Evolutionary conservation across 2,113 vertebrate species (phyloP).

Genomic region (Zosterops lateralis): DNA sequence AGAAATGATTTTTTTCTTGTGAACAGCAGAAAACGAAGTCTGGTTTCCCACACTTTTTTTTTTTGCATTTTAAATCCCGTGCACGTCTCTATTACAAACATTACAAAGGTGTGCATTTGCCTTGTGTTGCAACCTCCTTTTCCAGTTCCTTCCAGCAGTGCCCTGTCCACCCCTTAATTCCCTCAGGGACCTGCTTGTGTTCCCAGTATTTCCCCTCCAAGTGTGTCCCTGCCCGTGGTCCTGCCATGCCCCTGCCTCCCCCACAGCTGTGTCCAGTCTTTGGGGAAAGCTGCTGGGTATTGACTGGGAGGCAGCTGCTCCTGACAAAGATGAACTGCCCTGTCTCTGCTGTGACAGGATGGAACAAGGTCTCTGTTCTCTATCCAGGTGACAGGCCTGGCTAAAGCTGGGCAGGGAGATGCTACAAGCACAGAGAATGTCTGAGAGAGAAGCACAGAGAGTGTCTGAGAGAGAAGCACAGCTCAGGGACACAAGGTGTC

Average conservation of each 20-base stretch:
- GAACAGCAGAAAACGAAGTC: background rate
- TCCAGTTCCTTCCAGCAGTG: background rate
- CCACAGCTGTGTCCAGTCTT: background rate
- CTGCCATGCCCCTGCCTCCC: background rate
- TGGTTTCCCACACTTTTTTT: background rate
- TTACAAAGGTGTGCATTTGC: background rate
- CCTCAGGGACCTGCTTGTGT: background rate
- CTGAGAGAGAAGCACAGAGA: background rate
- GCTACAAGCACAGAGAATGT: background rate
- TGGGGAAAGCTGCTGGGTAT: background rate
- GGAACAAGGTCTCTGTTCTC: background rate
- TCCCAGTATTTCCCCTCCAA: background rate
- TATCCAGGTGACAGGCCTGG: background rate
- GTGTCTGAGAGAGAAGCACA: background rate
- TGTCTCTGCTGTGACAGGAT: background rate
- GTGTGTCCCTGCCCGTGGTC: background rate
- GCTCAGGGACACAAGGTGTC: fast-evolving
- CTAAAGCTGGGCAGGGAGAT: background rate
- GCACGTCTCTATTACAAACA: background rate
- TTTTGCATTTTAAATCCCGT: background rate
- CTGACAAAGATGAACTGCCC: background rate
- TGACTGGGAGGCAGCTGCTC: background rate
- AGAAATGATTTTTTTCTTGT: background rate
- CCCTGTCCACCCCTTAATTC: fast-evolving
- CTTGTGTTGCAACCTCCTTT: background rate